phyloP scores from a whole-genome alignment of 2,113 vertebrate genomes.

The Spea multiplicata region DNA sequence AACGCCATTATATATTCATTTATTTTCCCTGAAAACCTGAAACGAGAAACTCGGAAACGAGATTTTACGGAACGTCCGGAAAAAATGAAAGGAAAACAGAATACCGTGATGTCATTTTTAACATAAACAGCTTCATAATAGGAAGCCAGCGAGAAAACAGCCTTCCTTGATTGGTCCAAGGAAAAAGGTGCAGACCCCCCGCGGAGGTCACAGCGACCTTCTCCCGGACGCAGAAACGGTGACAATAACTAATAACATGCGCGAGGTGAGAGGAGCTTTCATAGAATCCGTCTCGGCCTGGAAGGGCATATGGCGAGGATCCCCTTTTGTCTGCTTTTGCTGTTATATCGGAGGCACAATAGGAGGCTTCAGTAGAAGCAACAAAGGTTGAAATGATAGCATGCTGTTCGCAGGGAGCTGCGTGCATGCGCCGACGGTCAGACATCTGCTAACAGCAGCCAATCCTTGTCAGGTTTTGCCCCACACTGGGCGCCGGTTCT shows the following conservation, averaged over 20 bases:
- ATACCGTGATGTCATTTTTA: constrained; percentile 68
- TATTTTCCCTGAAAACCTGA: not conserved
- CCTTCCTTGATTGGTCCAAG: constrained; percentile 58
- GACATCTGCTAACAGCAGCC: constrained; percentile 67
- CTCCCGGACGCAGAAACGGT: constrained; percentile 57
- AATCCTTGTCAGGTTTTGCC: constrained; percentile 66
- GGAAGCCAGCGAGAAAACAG: constrained; percentile 66
- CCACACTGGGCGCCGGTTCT: constrained; percentile 58
- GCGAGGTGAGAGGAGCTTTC: constrained; percentile 66
- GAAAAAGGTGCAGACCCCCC: constrained; percentile 56
- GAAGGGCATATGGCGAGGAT: constrained; percentile 66
- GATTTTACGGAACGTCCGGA: too few species aligned
- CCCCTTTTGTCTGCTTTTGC: constrained; percentile 65
- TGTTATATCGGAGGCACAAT: constrained; percentile 67
- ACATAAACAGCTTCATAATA: constrained; percentile 71
- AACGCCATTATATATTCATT: not conserved
- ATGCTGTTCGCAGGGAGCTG: constrained; percentile 68
- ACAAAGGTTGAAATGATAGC: constrained; percentile 66
- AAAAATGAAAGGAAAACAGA: constrained; percentile 56
- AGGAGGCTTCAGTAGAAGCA: constrained; percentile 62
- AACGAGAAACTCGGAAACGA: not conserved
- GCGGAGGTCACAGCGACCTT: constrained; percentile 53
- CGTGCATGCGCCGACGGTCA: constrained; percentile 57
- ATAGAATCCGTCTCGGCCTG: constrained; percentile 65
- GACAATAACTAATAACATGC: constrained; percentile 63